A percentile compares a stretch with the other conserved stretches of the same genome.
Evolutionary conservation across 2,113 vertebrate species (phyloP).

Genomic region (Stercorarius parasiticus): DNA sequence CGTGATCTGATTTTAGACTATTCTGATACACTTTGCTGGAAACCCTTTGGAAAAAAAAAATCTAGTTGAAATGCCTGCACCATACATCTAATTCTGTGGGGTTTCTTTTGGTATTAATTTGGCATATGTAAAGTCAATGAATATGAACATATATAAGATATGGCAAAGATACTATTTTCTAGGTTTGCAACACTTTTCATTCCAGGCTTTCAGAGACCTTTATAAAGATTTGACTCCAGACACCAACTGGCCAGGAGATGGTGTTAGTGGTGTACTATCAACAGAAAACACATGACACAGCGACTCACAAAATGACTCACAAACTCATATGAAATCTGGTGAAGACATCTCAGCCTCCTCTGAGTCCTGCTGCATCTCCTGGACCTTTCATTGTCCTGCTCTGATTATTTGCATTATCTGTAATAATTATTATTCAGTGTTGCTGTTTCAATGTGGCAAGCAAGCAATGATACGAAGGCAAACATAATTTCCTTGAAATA

Average conservation of each 20-base stretch:
- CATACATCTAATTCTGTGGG: background rate
- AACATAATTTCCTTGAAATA: background rate
- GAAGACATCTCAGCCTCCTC: background rate
- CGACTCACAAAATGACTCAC: background rate
- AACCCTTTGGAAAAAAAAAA: background rate
- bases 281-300: background rate
- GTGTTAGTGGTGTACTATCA: slow-evolving; percentile 40
- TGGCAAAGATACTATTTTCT: background rate
- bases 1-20: background rate
- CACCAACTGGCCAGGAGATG: slow-evolving; percentile 51
- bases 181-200: background rate
- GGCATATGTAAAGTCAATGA: background rate
- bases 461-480: background rate
- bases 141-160: background rate
- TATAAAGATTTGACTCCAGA: background rate
- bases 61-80: background rate
- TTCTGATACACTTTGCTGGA: background rate
- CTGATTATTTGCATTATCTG: background rate
- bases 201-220: background rate
- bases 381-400: background rate
- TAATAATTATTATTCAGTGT: background rate
- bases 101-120: background rate
- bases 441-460: background rate
- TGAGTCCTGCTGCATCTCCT: background rate
- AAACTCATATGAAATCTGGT: background rate